These are phyloP conservation scores for Pseudolycoriella hygida DNA, from an alignment of 2,888 invertebrate species.

Conservation along the genomic window DNA sequence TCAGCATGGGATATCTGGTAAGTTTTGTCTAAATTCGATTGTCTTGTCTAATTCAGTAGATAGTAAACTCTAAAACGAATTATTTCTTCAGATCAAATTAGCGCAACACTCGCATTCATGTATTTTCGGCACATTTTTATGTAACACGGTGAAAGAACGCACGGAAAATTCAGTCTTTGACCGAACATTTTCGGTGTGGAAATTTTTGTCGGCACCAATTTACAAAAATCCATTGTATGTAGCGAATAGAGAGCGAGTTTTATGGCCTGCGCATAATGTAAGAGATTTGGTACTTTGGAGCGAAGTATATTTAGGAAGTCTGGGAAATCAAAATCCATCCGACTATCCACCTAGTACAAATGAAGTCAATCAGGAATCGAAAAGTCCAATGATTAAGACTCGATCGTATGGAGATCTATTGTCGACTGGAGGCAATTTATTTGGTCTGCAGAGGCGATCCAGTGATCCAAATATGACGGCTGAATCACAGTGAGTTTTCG, in stretches of 20 bases:
- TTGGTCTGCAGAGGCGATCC: constrained; percentile 47
- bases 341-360: constrained; percentile 19
- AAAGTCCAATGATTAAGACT: constrained; percentile 49
- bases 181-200: constrained; percentile 74
- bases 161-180: constrained; percentile 42
- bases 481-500: constrained; percentile 43
- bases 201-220: constrained; percentile 55
- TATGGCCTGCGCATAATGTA: constrained; percentile 75
- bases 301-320: constrained; percentile 58
- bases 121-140: constrained; percentile 92
- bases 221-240: constrained; percentile 78
- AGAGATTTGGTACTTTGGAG: constrained; percentile 71
- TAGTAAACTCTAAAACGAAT: not conserved
- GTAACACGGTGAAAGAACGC: constrained; percentile 67
- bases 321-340: constrained; percentile 29
- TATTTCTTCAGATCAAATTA: constrained; percentile 57
- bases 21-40: not conserved
- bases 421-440: constrained; percentile 36
- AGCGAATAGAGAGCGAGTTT: constrained; percentile 29
- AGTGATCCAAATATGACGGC: constrained; percentile 72
- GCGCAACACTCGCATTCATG: constrained; percentile 92
- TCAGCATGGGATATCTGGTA: constrained; percentile 83
- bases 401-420: constrained; percentile 72
- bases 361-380: constrained; percentile 2
- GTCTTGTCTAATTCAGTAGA: not conserved